Conservation (phyloP, 2,797 vertebrate genomes). For the Vultur gryphus region DNA sequence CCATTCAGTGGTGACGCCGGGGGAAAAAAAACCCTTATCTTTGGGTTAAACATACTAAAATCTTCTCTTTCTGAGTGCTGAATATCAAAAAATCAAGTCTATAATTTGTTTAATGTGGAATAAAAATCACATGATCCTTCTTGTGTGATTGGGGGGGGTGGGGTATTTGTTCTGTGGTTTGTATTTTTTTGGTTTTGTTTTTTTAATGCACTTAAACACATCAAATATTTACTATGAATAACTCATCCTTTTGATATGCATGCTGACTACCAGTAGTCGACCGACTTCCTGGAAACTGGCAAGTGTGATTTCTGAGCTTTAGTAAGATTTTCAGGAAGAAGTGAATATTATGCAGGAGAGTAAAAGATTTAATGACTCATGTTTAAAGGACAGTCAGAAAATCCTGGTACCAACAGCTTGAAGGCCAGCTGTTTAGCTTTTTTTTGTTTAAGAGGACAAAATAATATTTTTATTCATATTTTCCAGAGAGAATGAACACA, state of each 20-base stretch:
- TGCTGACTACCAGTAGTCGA: background rate
- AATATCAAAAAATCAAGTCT: background rate
- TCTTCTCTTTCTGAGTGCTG: background rate
- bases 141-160: background rate
- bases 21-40: background rate
- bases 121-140: background rate
- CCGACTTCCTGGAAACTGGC: background rate
- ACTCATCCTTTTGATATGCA: background rate
- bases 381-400: background rate
- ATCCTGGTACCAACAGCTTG: background rate
- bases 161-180: background rate
- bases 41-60: background rate
- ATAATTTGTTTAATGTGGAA: background rate
- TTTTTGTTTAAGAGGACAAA: background rate
- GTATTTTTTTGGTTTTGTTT: too few relatives aligned
- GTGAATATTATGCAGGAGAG: background rate
- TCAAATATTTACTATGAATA: background rate
- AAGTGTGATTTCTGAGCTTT: background rate
- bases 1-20: accelerated
- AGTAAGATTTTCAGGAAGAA: background rate
- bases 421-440: background rate
- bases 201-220: background rate
- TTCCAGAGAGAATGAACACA: background rate
- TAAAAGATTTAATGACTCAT: background rate
- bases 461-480: background rate